Conservation (phyloP, 2,888 invertebrate genomes). For the Ceramica pisi region DNA sequence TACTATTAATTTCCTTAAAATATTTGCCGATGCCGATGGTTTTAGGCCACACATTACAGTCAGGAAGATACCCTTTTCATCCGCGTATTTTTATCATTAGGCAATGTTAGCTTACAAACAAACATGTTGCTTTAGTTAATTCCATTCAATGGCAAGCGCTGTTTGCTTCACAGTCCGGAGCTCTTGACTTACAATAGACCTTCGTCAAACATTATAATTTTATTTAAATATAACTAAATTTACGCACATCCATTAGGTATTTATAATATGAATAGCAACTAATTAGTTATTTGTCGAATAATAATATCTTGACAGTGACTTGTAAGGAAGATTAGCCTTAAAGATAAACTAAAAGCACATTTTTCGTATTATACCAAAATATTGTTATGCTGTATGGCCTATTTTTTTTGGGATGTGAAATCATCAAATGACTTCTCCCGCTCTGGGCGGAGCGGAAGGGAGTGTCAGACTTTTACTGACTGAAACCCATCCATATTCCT, state of each 20-base stretch:
- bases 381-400: slow-evolving; percentile 13
- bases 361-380: not conserved
- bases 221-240: slow-evolving; percentile 21
- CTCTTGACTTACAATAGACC: slow-evolving; percentile 4
- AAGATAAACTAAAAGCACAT: not conserved
- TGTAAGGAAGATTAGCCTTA: not conserved
- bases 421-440: no score
- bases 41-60: slow-evolving; percentile 4
- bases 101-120: slow-evolving; percentile 3
- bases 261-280: not conserved
- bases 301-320: not conserved
- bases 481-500: no score
- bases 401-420: no score
- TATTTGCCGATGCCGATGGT: slow-evolving; percentile 18
- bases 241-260: slow-evolving; percentile 8
- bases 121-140: slow-evolving; percentile 4
- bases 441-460: no score
- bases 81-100: slow-evolving; percentile 24
- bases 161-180: slow-evolving; percentile 8
- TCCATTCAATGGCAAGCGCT: slow-evolving; percentile 5
- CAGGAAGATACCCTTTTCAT: slow-evolving; percentile 24
- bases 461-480: no score
- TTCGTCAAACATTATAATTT: slow-evolving; percentile 43
- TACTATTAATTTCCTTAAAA: not conserved
- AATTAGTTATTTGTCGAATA: not conserved